phyloP scores from a whole-genome alignment of 2,888 invertebrate genomes.

The Steromphala cineraria region DNA sequence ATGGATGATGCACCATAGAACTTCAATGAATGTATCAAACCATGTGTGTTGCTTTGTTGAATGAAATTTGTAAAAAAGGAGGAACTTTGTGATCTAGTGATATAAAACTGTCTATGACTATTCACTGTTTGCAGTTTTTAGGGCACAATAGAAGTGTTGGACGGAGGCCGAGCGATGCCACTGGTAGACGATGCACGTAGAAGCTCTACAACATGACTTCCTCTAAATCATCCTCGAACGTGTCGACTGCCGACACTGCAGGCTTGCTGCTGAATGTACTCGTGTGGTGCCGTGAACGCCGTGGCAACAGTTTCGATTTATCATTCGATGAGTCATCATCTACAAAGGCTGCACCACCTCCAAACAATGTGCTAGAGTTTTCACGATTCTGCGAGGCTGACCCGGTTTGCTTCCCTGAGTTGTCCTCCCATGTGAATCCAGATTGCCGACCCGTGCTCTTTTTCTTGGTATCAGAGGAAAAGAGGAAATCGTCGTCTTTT shows the following conservation, averaged over 20 bases:
- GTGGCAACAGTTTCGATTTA: slow-evolving; percentile 46
- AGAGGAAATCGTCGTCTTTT: slow-evolving; percentile 52
- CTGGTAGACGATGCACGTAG: neutral
- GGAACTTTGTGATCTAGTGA: too few relatives aligned
- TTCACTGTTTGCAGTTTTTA: neutral
- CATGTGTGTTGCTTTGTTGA: too few relatives aligned
- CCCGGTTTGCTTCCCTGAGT: neutral
- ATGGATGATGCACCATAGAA: too few relatives aligned
- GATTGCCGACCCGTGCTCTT: slow-evolving; percentile 32
- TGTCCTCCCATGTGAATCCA: slow-evolving; percentile 58
- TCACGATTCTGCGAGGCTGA: slow-evolving; percentile 27
- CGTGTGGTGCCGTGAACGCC: slow-evolving; percentile 51
- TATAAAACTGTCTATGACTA: neutral
- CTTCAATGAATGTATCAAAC: too few relatives aligned
- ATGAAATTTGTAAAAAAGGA: too few relatives aligned
- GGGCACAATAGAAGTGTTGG: neutral
- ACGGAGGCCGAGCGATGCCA: too few relatives aligned
- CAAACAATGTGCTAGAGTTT: slow-evolving; percentile 58
- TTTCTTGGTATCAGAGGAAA: slow-evolving; percentile 38
- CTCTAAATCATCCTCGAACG: slow-evolving; percentile 71
- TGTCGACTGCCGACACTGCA: slow-evolving; percentile 64
- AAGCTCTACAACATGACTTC: slow-evolving; percentile 60
- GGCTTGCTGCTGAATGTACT: slow-evolving; percentile 65
- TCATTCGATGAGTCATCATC: slow-evolving; percentile 53
- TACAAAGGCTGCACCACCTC: slow-evolving; percentile 63